A percentile compares a stretch with the other conserved stretches of the same genome.
These are phyloP conservation scores for Spilosoma lubricipeda DNA, from an alignment of 2,888 invertebrate species.

Conservation along the genomic window DNA sequence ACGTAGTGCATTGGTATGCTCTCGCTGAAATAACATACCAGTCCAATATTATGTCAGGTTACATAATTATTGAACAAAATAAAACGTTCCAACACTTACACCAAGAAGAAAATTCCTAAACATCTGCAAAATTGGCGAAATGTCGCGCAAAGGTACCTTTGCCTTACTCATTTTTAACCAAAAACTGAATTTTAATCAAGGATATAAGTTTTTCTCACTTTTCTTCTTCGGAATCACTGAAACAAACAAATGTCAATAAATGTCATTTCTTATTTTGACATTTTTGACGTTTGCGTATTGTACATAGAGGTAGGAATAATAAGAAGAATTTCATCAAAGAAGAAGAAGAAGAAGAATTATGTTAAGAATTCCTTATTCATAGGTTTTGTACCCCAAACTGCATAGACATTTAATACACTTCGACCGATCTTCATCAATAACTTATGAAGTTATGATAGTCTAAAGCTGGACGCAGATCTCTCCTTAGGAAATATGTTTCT, in stretches of 20 bases:
- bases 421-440: too few relatives aligned
- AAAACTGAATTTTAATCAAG: background rate
- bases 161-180: slow-evolving; percentile 69
- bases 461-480: too few relatives aligned
- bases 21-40: slow-evolving; percentile 78
- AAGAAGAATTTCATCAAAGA: too few relatives aligned
- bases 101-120: slow-evolving; percentile 89
- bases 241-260: slow-evolving; percentile 7
- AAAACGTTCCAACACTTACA: slow-evolving; percentile 70
- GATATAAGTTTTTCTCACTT: background rate
- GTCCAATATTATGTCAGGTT: slow-evolving; percentile 46
- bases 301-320: too few relatives aligned
- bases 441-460: too few relatives aligned
- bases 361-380: too few relatives aligned
- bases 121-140: slow-evolving; percentile 87
- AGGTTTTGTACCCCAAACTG: too few relatives aligned
- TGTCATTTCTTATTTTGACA: background rate
- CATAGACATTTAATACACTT: too few relatives aligned
- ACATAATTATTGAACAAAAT: slow-evolving; percentile 63
- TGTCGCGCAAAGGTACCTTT: slow-evolving; percentile 87
- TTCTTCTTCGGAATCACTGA: background rate
- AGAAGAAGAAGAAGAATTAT: too few relatives aligned
- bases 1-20: slow-evolving; percentile 87
- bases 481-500: too few relatives aligned
- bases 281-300: background rate